Percentiles rank a stretch among this genome's conserved stretches.
Conservation (phyloP, 2,888 invertebrate species). For the Protodeltote pygarga region DNA sequence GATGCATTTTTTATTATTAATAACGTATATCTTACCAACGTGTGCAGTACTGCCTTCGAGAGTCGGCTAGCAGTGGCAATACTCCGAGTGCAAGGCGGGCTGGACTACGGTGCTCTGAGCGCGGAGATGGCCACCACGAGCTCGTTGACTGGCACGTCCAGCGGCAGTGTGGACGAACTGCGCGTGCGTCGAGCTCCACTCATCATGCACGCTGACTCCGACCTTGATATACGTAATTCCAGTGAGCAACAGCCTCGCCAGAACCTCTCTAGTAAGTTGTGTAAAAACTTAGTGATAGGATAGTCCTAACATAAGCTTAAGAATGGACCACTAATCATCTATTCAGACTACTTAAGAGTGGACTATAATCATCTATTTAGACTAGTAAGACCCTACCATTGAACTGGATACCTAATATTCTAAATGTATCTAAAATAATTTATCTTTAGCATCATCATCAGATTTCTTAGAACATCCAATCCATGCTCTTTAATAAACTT, state of each 20-base stretch:
- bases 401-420: too few relatives aligned
- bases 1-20: too few relatives aligned
- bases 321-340: too few relatives aligned
- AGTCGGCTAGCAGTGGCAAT: conserved; percentile 96
- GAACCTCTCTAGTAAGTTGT: conserved; percentile 69
- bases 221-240: conserved; percentile 88
- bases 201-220: conserved; percentile 91
- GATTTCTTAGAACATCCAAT: too few relatives aligned
- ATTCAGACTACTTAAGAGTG: too few relatives aligned
- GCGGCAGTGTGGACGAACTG: conserved; percentile 77
- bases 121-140: conserved; percentile 76
- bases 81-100: conserved; percentile 93
- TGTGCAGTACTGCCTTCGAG: conserved; percentile 94
- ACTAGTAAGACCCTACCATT: too few relatives aligned
- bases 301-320: too few relatives aligned
- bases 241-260: conserved; percentile 29
- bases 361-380: too few relatives aligned
- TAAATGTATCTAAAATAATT: too few relatives aligned
- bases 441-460: too few relatives aligned
- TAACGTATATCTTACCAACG: neutral
- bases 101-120: conserved; percentile 90
- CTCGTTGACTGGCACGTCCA: conserved; percentile 76
- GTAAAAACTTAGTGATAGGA: too few relatives aligned
- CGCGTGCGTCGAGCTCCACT: conserved; percentile 71
- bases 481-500: too few relatives aligned